Conservation (phyloP, 2,888 invertebrate genomes). For the Leptothorax acervorum region DNA sequence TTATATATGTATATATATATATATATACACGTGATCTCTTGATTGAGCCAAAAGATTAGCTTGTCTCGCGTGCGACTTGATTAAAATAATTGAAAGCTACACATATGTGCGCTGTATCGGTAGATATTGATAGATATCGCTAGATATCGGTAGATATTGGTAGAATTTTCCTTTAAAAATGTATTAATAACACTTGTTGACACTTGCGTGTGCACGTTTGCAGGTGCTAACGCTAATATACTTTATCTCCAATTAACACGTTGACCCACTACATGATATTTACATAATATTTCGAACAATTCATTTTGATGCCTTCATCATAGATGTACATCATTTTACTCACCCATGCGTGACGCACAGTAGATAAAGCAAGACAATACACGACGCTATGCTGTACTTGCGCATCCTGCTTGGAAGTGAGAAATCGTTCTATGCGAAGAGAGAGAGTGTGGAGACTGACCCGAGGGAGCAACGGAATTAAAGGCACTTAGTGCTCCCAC, state of each 20-base stretch:
- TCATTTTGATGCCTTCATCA: background rate
- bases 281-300: background rate
- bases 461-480: background rate
- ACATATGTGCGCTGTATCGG: background rate
- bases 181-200: background rate
- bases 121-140: background rate
- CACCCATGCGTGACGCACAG: conserved; percentile 42
- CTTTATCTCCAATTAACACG: background rate
- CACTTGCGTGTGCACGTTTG: background rate
- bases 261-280: conserved; percentile 10
- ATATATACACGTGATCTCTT: background rate
- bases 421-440: background rate
- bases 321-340: conserved; percentile 27
- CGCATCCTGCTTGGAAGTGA: conserved; percentile 29
- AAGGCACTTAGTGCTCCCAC: conserved; percentile 6
- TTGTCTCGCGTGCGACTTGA: background rate
- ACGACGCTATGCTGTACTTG: background rate
- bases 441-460: background rate
- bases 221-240: background rate
- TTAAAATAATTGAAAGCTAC: background rate
- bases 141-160: background rate
- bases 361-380: conserved; percentile 29
- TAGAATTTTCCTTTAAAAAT: background rate
- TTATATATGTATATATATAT: too few species aligned
- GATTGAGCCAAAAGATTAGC: background rate